Base-by-base conservation (phyloP, 2,797 vertebrate genomes). In the Pseudopleuronectes americanus region DNA sequence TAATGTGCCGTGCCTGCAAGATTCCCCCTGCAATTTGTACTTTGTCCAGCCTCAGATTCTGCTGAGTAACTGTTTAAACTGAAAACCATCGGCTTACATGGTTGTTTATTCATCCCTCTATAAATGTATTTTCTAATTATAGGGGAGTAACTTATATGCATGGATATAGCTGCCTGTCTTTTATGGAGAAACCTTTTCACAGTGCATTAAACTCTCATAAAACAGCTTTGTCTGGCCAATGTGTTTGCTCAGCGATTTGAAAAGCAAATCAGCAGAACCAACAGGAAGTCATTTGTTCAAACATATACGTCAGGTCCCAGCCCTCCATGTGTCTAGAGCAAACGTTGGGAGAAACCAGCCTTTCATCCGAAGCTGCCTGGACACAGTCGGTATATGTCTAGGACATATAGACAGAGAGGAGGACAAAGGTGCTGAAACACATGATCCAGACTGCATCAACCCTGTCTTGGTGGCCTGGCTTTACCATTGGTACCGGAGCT, bases 381-480 rank as follows among this genome's bases (percentile, higher is more conserved):
- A 9, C 68, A 55, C 58, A 36, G 60, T 68, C 13, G 60, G 52
- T 71, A 61, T 76, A 64, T 74, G 61, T 71, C 38, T 26, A 53
- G 70, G 56, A 69, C 68, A 77, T 83, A 87, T 68, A 84, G 71
- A 88, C 81, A 68, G 47, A 74, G 62, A 71, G 45, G 22, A 17
- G 57, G 38, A 91, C 83, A 88, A 88, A 71, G 52, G 64, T n/a
- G 63, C 41, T 79, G 71, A 80, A 84, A 81, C 85, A 80, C 82
- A 81, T 57, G 74, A 80, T 73, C 64, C 59, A n/a, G 31, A 69
- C 77, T 70, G 81, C 85, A 74, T 88, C 83, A 66, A 82, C 85
- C 79, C 82, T 69, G 54, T 74, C 66, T 79, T 75, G 53, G 33
- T 41, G 54, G 62, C 75, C 75, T 65, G 64, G 72, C 81, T 80